A percentile compares a stretch with the other conserved stretches of the same genome.
Conservation (phyloP, 2,797 vertebrate genomes). For the Cercopithecus mitis region DNA sequence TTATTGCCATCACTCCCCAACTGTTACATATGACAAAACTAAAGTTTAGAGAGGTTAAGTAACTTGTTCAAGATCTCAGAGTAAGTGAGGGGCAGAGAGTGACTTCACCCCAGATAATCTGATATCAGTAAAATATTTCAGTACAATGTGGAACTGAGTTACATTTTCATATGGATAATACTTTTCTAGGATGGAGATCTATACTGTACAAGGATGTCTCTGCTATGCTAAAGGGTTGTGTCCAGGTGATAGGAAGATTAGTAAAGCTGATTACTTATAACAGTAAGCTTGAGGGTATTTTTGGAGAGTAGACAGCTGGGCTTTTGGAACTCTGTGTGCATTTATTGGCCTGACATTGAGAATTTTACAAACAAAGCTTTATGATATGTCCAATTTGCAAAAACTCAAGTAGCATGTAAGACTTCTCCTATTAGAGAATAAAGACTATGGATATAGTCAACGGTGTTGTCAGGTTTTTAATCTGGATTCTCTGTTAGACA, state of each 20-base stretch:
- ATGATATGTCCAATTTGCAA: neutral
- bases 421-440: neutral
- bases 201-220: neutral
- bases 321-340: neutral
- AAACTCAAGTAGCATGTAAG: neutral
- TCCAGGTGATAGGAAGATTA: neutral
- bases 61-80: neutral
- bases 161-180: neutral
- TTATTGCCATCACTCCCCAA: neutral
- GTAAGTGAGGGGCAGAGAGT: neutral
- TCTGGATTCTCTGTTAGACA: constrained; percentile 40
- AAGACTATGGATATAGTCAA: constrained; percentile 2
- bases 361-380: neutral
- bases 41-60: neutral
- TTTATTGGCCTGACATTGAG: neutral
- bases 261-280: neutral
- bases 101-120: neutral
- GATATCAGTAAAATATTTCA: neutral
- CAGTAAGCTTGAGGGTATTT: neutral
- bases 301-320: neutral
- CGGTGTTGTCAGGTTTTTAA: neutral
- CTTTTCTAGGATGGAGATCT: neutral
- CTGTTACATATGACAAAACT: neutral
- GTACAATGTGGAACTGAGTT: neutral
- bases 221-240: neutral